Evolutionary conservation across 2,113 vertebrate species (phyloP), one percentile per base, ranked within the genome.

Genomic region (Synchiropus splendidus): DNA sequence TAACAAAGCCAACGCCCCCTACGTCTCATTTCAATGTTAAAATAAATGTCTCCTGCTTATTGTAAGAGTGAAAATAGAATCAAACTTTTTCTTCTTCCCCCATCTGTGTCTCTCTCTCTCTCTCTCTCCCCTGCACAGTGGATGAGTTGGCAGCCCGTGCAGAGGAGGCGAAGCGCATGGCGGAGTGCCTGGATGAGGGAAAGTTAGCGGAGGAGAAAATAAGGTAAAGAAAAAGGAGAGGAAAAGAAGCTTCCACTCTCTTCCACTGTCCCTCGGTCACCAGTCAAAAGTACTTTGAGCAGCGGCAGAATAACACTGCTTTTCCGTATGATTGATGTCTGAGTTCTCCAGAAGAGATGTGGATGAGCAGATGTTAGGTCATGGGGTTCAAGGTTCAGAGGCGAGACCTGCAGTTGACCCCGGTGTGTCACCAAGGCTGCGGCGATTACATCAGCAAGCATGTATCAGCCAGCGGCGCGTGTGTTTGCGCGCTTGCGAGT

Each of bases 151-250:
- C 70, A 72, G 72, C 65, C 52, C 48, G 50, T 65, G 70, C 65
- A 58, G 57, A 72, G 54, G 75, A 82, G 64, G 73, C 60, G 45
- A 69, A 65, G 65, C 50, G 45, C 55, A 70, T 75, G 75, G 69
- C 63, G 64, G 75, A 54, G 44, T 51, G 71, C 51, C 62, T 77
- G 69, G 72, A 44, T 49, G 71, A 77, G 55, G 61, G 63, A 37
- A 70, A 75, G 63, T 65, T 69, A 73, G 71, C 65, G 42, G 73
- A 72, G 74, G 74, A 67, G 72, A 74, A 80, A 72, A 78, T 73
- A 64, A 75, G 74, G 77, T 79, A 77, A 69, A 58, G 43, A 52
- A 2, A n/a, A n/a, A 12, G 46, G 51, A 34, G 49, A 51, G 51
- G 41, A 52, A 67, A 27, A 51, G 58, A 61, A 46, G 48, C 59